Base-by-base conservation (phyloP, 2,888 invertebrate species). In the Galerucella calmariensis region DNA sequence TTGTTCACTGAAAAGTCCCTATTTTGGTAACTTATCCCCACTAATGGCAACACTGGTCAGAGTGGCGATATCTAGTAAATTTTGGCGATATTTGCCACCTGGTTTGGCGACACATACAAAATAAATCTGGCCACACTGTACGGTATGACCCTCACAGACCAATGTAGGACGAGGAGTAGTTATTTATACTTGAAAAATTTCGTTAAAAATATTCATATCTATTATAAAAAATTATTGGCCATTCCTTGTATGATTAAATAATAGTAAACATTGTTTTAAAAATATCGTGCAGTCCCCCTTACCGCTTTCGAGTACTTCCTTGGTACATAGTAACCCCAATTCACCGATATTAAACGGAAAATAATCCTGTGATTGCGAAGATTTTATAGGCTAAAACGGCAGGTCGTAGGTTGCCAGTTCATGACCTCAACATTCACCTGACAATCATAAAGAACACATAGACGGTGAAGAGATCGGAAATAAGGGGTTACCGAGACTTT, bases 401-500 rank as follows among this genome's bases (percentile, higher is more conserved):
- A 80, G 82, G 83, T 82, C 82, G 80, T 78, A 82, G 82, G 82
- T 82, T 82, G 80, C 76, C 80, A 80, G 83, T 84, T 83, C 82
- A 82, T 81, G 83, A 84, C 82, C 83, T 81, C 80, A 82, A 83
- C 83, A 82, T 83, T 83, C 82, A 83, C 83, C 81, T 82, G 82
- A 81, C 81, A 81, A 79, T 81, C 80, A 81, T 79, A 79, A 79
- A 80, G 81, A 79, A 81, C 79, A 78, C 81, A 81, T 82, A 73
- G 75, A 72, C 75, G 75, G 56, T 65, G 46, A 46, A 65, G 20
- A 4, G 11, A 20, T 44, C n/a, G 20, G 16, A 65, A 65, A 65
- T 65, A 65, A 65, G 44, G 63, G 63, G 14, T 65, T 65, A 46
- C n/a, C 2, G 2, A 56, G 9, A 56, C 8, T 16, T 2, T 20